A percentile compares a stretch with the other conserved stretches of the same genome.
phyloP scores from a whole-genome alignment of 2,797 vertebrate genomes.

The Phataginus tetradactyla region DNA sequence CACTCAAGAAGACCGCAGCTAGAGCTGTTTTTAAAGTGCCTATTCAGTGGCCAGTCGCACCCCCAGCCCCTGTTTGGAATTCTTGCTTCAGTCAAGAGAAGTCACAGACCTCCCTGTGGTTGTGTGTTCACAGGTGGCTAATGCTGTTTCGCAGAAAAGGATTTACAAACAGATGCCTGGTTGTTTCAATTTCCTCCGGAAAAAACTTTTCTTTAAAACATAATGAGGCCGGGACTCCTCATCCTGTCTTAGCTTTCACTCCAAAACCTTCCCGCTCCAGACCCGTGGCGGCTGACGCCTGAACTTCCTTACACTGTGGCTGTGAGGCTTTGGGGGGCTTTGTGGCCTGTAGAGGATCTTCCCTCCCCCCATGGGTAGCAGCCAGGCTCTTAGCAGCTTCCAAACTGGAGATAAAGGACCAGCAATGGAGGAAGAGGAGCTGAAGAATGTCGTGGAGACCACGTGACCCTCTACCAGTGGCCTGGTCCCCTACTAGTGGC shows the following conservation, averaged over 20 bases:
- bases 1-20: neutral
- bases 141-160: slow-evolving; percentile 91
- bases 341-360: neutral
- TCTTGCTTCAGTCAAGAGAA: neutral
- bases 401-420: neutral
- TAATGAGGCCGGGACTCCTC: neutral
- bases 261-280: neutral
- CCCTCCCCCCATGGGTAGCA: accelerated
- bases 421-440: accelerated
- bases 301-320: accelerated
- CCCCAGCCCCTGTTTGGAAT: neutral
- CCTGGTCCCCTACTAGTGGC: neutral
- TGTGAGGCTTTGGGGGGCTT: neutral
- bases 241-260: neutral
- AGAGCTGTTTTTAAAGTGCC: neutral
- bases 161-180: slow-evolving; percentile 96
- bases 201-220: slow-evolving; percentile 90
- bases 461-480: accelerated
- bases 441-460: accelerated
- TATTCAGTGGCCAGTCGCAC: accelerated
- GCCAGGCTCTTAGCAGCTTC: neutral
- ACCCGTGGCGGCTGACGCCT: neutral
- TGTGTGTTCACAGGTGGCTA: slow-evolving; percentile 90
- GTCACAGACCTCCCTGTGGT: neutral
- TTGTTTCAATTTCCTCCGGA: slow-evolving; percentile 96